phyloP scores from a whole-genome alignment of 1,140 invertebrate genomes.

The Drosophila ogumai region DNA sequence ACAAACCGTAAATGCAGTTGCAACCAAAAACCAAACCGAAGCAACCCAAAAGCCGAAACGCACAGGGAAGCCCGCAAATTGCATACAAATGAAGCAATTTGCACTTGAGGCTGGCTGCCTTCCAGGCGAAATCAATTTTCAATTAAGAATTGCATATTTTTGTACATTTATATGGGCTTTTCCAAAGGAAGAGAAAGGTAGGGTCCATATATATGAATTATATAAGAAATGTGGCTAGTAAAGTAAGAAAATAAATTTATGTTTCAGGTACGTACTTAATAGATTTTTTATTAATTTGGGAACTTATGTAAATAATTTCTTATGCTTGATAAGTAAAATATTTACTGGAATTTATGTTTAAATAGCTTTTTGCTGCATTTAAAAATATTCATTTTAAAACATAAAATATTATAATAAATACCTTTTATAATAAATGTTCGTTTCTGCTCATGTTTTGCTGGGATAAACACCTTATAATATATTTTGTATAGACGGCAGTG shows the following conservation, averaged over 20 bases:
- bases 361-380: neutral
- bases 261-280: neutral
- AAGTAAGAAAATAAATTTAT: no score
- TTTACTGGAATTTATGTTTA: neutral
- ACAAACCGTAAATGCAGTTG: slow-evolving; percentile 40
- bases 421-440: no score
- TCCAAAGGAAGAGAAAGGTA: neutral
- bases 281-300: neutral
- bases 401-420: neutral
- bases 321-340: no score
- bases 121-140: slow-evolving; percentile 59
- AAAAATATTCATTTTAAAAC: neutral
- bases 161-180: slow-evolving; percentile 15
- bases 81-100: slow-evolving; percentile 75
- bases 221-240: neutral
- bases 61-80: slow-evolving; percentile 55
- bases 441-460: no score
- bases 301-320: neutral
- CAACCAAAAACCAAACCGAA: slow-evolving; percentile 39
- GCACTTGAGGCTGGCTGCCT: slow-evolving; percentile 53
- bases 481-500: slow-evolving; percentile 7
- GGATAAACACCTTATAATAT: slow-evolving; percentile 10
- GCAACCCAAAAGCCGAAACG: slow-evolving; percentile 42
- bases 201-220: neutral
- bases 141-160: slow-evolving; percentile 74